Percentiles rank a stretch among this genome's conserved stretches.
Evolutionary conservation across 2,797 vertebrate genomes (phyloP).

Genomic region (Paedocypris micromegethes): DNA sequence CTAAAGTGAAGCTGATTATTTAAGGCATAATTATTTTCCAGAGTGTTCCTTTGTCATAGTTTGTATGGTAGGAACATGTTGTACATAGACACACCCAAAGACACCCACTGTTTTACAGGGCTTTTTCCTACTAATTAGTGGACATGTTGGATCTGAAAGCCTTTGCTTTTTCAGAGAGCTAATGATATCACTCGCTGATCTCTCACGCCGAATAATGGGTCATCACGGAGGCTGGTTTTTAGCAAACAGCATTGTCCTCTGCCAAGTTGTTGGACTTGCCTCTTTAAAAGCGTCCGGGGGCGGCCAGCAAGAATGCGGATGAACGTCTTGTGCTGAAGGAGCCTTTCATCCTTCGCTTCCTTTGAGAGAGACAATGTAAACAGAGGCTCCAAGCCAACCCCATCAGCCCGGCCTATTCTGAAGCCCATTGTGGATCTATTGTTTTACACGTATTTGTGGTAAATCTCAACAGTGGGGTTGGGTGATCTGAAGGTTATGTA

Average conservation of each 20-base stretch:
- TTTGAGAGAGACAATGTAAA: slow-evolving; percentile 90
- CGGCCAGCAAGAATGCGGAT: slow-evolving; percentile 64
- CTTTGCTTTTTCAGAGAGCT: background rate
- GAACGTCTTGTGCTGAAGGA: slow-evolving; percentile 61
- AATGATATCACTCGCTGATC: slow-evolving; percentile 40
- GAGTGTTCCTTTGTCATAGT: too few species aligned
- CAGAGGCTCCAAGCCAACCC: slow-evolving; percentile 77
- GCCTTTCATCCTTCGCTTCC: slow-evolving; percentile 86
- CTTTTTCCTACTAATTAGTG: too few species aligned
- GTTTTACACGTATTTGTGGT: slow-evolving; percentile 46
- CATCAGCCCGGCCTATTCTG: slow-evolving; percentile 51
- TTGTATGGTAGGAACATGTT: too few species aligned
- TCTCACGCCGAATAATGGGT: slow-evolving; percentile 34
- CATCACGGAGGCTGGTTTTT: slow-evolving; percentile 28
- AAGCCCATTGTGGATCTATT: slow-evolving; percentile 51
- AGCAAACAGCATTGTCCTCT: slow-evolving; percentile 32
- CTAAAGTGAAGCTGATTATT: too few species aligned
- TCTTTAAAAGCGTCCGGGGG: slow-evolving; percentile 69
- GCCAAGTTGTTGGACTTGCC: slow-evolving; percentile 41
- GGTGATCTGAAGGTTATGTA: background rate
- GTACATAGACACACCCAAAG: too few species aligned
- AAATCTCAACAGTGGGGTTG: slow-evolving; percentile 7
- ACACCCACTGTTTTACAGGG: too few species aligned
- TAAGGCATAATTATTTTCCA: too few species aligned
- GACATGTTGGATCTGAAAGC: background rate